phyloP scores from a whole-genome alignment of 2,888 invertebrate genomes.

The Oscheius myriophilus region DNA sequence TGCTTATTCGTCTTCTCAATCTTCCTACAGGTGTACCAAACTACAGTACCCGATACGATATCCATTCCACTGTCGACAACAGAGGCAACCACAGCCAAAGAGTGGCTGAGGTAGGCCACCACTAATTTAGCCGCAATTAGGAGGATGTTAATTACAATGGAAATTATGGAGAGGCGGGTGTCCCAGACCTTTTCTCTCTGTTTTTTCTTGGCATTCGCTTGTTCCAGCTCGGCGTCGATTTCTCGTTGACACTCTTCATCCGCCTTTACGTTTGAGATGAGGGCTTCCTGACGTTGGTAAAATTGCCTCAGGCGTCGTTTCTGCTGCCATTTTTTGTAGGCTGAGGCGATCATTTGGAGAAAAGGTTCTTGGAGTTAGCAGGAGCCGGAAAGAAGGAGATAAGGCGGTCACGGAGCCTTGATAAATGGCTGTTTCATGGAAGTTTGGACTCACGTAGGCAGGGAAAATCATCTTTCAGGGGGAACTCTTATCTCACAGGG shows the following conservation, averaged over 20 bases:
- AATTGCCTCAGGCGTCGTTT: slow-evolving; percentile 28
- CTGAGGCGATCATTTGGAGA: not conserved
- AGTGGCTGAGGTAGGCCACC: slow-evolving; percentile 72
- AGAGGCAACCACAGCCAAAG: slow-evolving; percentile 72
- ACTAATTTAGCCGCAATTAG: slow-evolving; percentile 57
- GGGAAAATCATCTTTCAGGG: too few relatives aligned
- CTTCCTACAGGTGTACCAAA: slow-evolving; percentile 66
- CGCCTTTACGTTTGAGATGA: slow-evolving; percentile 35
- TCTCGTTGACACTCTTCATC: slow-evolving; percentile 33
- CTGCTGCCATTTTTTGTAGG: slow-evolving; percentile 6
- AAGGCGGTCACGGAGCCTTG: too few relatives aligned
- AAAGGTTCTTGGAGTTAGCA: too few relatives aligned
- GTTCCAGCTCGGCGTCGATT: slow-evolving; percentile 8
- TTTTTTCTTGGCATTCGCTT: not conserved
- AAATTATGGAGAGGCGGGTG: slow-evolving; percentile 46
- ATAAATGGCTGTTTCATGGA: too few relatives aligned
- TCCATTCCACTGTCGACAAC: slow-evolving; percentile 73
- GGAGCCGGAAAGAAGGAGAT: too few relatives aligned
- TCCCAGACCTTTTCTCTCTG: slow-evolving; percentile 40
- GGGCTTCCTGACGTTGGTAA: slow-evolving; percentile 37
- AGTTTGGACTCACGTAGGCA: too few relatives aligned
- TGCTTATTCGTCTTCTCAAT: slow-evolving; percentile 69
- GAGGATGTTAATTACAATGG: slow-evolving; percentile 49
- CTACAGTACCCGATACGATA: slow-evolving; percentile 71
- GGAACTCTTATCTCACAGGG: not conserved